Conservation (phyloP, 1,140 invertebrate species). For the Leucophenga varia region DNA sequence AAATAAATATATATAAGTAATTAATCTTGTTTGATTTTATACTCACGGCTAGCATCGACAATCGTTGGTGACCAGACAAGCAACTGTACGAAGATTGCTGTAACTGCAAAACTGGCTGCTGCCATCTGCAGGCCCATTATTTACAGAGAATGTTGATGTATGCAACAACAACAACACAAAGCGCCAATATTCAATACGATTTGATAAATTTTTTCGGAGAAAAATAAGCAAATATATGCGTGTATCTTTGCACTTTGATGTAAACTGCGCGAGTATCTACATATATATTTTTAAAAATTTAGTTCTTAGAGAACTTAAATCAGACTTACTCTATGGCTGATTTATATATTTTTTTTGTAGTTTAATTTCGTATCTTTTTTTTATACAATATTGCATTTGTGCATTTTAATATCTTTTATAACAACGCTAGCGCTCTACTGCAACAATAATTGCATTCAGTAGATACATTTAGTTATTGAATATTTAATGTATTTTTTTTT, state of each 20-base stretch:
- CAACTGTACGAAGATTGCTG: slow-evolving; percentile 39
- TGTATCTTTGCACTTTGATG: slow-evolving; percentile 8
- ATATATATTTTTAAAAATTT: slow-evolving; percentile 1
- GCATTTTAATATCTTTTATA: no score
- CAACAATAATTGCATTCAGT: no score
- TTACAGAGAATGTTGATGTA: slow-evolving; percentile 18
- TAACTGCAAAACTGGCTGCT: slow-evolving; percentile 37
- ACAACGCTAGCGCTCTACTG: no score
- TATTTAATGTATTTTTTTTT: no score
- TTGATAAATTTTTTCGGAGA: no score
- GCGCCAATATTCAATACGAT: no score
- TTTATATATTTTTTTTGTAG: no score
- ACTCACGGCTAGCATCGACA: slow-evolving; percentile 55
- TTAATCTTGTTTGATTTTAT: slow-evolving; percentile 20
- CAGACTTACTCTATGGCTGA: slow-evolving; percentile 34
- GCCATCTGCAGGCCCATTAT: slow-evolving; percentile 56
- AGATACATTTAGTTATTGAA: no score
- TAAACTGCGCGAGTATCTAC: not conserved
- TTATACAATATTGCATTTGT: no score
- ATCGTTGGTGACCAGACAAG: slow-evolving; percentile 41
- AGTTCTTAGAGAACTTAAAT: no score
- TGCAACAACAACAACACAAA: slow-evolving; percentile 24
- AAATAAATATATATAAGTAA: not conserved
- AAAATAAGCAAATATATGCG: slow-evolving; percentile 9
- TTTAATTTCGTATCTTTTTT: no score